Conservation (phyloP, 2,888 invertebrate species). For the Nomada hirtipes region DNA sequence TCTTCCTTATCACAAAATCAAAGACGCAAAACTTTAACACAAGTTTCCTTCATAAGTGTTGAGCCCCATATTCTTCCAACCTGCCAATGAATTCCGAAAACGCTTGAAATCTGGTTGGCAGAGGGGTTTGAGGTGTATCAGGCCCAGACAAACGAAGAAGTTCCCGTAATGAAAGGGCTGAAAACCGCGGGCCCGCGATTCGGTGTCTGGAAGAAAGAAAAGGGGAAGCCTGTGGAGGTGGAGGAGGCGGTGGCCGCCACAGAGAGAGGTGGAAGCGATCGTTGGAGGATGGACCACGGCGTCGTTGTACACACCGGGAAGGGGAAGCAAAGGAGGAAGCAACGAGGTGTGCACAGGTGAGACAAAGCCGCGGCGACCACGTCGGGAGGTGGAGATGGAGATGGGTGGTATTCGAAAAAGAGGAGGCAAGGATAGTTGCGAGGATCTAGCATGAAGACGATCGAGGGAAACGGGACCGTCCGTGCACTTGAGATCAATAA, state of each 20-base stretch:
- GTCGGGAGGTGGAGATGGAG: constrained; percentile 40
- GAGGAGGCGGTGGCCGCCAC: constrained; percentile 54
- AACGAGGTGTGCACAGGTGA: constrained; percentile 54
- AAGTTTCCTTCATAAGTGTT: too few species aligned
- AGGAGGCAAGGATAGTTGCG: constrained; percentile 55
- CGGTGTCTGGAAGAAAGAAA: constrained; percentile 40
- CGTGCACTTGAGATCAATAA: not conserved
- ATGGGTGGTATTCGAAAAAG: constrained; percentile 69
- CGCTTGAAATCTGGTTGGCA: not conserved
- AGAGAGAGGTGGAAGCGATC: constrained; percentile 58
- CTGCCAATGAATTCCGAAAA: constrained; percentile 3
- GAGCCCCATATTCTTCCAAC: too few species aligned
- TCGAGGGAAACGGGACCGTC: constrained; percentile 20
- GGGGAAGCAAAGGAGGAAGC: constrained; percentile 65
- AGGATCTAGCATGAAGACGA: not conserved
- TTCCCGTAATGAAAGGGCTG: constrained; percentile 61
- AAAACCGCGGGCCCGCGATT: constrained; percentile 56
- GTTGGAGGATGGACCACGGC: constrained; percentile 61
- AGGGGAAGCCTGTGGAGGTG: constrained; percentile 61
- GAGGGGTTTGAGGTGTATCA: not conserved
- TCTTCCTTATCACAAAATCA: too few species aligned
- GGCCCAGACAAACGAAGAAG: constrained; percentile 35
- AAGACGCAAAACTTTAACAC: too few species aligned
- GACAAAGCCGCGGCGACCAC: constrained; percentile 60
- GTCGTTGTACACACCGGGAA: constrained; percentile 37